phyloP scores from a whole-genome alignment of 2,113 vertebrate species.

The Eira barbara region DNA sequence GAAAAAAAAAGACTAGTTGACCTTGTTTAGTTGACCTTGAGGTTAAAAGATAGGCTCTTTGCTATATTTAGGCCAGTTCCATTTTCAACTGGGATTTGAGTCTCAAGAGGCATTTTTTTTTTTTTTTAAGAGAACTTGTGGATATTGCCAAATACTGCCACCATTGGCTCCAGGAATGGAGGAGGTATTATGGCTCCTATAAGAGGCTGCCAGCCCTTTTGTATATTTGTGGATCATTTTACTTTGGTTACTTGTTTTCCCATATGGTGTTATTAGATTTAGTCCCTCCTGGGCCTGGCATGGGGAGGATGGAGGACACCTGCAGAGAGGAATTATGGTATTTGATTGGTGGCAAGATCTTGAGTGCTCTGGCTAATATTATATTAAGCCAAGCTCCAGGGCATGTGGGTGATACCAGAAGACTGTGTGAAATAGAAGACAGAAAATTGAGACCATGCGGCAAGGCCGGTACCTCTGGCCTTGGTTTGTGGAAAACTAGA shows the following conservation, averaged over 20 bases:
- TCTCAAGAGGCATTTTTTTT: background rate
- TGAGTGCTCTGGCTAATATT: background rate
- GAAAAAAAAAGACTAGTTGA: conserved; percentile 6
- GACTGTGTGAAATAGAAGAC: background rate
- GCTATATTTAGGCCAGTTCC: background rate
- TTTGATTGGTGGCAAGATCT: background rate
- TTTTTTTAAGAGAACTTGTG: background rate
- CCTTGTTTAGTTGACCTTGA: conserved; percentile 45
- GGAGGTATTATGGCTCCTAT: background rate
- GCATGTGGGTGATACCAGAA: background rate
- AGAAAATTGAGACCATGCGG: background rate
- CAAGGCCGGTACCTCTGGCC: background rate
- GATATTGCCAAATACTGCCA: background rate
- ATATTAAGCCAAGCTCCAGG: background rate
- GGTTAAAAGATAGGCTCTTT: background rate
- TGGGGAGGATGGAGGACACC: background rate
- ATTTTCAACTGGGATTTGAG: conserved; percentile 46
- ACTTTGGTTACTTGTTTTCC: background rate
- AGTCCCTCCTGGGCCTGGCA: background rate
- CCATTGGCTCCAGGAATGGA: background rate
- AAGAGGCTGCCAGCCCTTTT: background rate
- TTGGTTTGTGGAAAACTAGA: background rate
- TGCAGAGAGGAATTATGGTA: background rate
- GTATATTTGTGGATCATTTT: background rate
- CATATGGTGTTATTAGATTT: background rate